Evolutionary conservation across 2,113 vertebrate species (phyloP).

Genomic region (Cochlearius cochlearius): DNA sequence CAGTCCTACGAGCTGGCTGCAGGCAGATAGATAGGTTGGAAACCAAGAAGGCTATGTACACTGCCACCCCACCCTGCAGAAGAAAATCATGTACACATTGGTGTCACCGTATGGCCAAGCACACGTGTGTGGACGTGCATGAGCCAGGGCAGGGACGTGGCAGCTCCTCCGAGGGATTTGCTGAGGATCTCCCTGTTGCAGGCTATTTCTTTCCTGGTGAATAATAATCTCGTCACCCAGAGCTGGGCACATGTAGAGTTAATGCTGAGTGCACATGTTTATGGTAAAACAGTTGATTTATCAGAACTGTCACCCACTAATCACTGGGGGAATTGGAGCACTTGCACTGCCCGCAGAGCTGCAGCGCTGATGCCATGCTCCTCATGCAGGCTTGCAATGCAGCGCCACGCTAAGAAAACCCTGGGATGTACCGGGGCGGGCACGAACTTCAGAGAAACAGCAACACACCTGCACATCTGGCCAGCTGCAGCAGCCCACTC

Average conservation of each 20-base stretch:
- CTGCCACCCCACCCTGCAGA: fast-evolving
- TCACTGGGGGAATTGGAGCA: neutral
- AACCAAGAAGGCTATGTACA: neutral
- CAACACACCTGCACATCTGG: neutral
- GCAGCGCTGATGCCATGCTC: neutral
- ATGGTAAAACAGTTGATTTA: slow-evolving; percentile 38
- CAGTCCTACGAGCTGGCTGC: neutral
- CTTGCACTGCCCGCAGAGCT: neutral
- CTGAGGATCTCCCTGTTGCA: neutral
- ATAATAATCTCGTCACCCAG: neutral
- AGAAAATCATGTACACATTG: neutral
- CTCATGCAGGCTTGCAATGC: neutral
- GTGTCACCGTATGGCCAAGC: fast-evolving
- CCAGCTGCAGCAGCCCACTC: neutral
- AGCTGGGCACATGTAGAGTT: neutral
- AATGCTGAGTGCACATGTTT: neutral
- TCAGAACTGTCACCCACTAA: slow-evolving; percentile 35
- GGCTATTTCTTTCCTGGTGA: neutral
- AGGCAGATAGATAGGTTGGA: neutral
- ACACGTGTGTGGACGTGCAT: fast-evolving
- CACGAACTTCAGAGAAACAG: neutral
- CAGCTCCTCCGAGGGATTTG: neutral
- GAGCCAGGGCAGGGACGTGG: neutral
- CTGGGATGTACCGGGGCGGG: neutral
- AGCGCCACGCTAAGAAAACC: neutral